Base-by-base conservation (phyloP, 2,113 vertebrate species). In the Kryptolebias marmoratus region DNA sequence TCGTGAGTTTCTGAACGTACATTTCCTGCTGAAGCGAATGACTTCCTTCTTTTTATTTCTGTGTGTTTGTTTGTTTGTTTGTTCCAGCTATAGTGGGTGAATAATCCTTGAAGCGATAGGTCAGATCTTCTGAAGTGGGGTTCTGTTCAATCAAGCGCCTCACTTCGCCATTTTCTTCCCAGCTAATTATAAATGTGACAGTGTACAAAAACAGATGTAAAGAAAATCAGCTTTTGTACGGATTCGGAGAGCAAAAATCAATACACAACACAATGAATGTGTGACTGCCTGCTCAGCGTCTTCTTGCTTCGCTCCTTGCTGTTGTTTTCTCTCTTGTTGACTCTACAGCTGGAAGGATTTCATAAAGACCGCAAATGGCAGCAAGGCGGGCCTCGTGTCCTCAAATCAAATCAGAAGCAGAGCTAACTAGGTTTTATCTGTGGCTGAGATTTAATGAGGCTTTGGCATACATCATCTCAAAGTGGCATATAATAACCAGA, bases 301-400 rank as follows among this genome's bases (percentile, higher is more conserved):
- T 79, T 86, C 73, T 64, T 60, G 11, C 9, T 42, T 10, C 9
- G 8, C 39, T 42, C 39, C 39, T 44, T 36, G 28, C 22, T 47
- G 4, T 62, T 61, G 11, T 52, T 32, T 58, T 81, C 49, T 50
- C 27, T 54, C 31, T 65, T 69, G 30, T 79, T 83, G 83, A 59
- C 67, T 68, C 71, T 73, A 65, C 75, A 74, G 71, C 64, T 74
- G 78, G 61, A 79, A 76, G 63, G 45, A 77, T 87, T 76, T 82
- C 80, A 92, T 90, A 89, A 85, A 87, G 85, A 89, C 79, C 65
- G 74, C 75, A 86, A 88, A 86, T 71, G 84, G 76, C 79, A 72
- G 48, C 30, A 63, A 56, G 48, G 64, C 82, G 74, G 82, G 73
- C 64, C 53, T 28, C 8, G 22, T 39, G 77, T 71, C 59, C 72